Evolutionary conservation across 2,797 vertebrate genomes (phyloP).

Genomic region (Sebastiscus tertius): DNA sequence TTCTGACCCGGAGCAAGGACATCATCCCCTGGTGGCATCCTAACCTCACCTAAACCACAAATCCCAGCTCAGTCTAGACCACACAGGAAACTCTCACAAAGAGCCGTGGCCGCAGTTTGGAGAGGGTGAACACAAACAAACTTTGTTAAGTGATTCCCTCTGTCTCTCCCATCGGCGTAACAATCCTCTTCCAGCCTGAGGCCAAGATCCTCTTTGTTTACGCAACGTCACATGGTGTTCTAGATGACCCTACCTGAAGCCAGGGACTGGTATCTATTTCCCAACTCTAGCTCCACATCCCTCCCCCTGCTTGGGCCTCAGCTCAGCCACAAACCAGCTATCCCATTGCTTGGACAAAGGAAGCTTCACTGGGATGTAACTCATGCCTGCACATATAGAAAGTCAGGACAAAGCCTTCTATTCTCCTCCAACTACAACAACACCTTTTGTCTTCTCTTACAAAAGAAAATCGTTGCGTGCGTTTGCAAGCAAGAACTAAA

Average conservation of each 20-base stretch:
- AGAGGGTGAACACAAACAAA: conserved; percentile 64
- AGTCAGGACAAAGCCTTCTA: conserved; percentile 63
- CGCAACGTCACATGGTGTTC: conserved; percentile 47
- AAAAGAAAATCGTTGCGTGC: conserved; percentile 55
- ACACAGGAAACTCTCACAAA: conserved; percentile 52
- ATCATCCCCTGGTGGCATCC: background rate
- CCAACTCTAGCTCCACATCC: conserved; percentile 7
- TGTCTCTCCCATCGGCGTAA: conserved; percentile 29
- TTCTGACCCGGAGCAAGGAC: background rate
- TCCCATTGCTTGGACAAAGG: conserved; percentile 68
- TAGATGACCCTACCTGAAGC: conserved; percentile 65
- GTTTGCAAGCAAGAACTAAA: conserved; percentile 20
- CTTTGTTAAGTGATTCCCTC: conserved; percentile 52
- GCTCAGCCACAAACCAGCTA: conserved; percentile 50
- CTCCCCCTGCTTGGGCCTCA: conserved; percentile 31
- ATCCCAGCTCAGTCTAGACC: conserved; percentile 58
- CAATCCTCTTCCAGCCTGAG: conserved; percentile 54
- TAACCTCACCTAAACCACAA: conserved; percentile 53
- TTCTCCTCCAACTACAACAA: conserved; percentile 70
- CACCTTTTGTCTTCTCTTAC: conserved; percentile 63
- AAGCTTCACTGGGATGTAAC: conserved; percentile 68
- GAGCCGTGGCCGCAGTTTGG: conserved; percentile 46
- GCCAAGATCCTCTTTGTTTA: conserved; percentile 64
- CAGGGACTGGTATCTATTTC: conserved; percentile 56
- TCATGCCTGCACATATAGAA: conserved; percentile 66